These are phyloP conservation scores for Rafetus swinhoei DNA, from an alignment of 2,113 vertebrate genomes.

Conservation along the genomic window DNA sequence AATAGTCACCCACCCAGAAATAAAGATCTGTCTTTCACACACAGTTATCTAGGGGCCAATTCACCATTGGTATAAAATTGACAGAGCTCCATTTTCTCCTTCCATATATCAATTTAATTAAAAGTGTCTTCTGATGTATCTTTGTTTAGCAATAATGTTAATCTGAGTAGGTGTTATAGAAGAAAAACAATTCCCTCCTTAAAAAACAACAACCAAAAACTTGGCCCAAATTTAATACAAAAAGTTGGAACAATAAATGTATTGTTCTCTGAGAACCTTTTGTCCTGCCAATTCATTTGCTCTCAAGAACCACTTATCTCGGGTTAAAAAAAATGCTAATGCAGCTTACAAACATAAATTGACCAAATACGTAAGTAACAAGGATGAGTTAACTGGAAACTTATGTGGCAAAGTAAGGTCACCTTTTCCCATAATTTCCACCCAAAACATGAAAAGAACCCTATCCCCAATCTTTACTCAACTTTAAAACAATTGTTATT, in stretches of 20 bases:
- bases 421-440: slow-evolving; percentile 28
- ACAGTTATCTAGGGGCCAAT: slow-evolving; percentile 48
- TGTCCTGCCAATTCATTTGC: background rate
- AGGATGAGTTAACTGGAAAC: background rate
- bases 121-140: slow-evolving; percentile 37
- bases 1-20: background rate
- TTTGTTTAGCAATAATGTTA: slow-evolving; percentile 61
- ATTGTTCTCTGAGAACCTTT: slow-evolving; percentile 32
- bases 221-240: slow-evolving; percentile 15
- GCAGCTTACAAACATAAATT: slow-evolving; percentile 19
- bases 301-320: slow-evolving; percentile 5
- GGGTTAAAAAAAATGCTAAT: background rate
- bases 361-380: background rate
- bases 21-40: background rate
- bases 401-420: slow-evolving; percentile 47
- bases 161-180: slow-evolving; percentile 44
- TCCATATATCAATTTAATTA: slow-evolving; percentile 69
- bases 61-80: slow-evolving; percentile 46
- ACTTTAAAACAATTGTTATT: background rate
- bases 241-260: background rate
- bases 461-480: background rate
- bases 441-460: background rate
- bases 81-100: slow-evolving; percentile 49
- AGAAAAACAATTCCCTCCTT: slow-evolving; percentile 39
- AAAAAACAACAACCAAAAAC: background rate